A percentile compares a stretch with the other conserved stretches of the same genome.
These are phyloP conservation scores for Synanthedon myopaeformis DNA, from an alignment of 2,888 invertebrate species.

Conservation along the genomic window DNA sequence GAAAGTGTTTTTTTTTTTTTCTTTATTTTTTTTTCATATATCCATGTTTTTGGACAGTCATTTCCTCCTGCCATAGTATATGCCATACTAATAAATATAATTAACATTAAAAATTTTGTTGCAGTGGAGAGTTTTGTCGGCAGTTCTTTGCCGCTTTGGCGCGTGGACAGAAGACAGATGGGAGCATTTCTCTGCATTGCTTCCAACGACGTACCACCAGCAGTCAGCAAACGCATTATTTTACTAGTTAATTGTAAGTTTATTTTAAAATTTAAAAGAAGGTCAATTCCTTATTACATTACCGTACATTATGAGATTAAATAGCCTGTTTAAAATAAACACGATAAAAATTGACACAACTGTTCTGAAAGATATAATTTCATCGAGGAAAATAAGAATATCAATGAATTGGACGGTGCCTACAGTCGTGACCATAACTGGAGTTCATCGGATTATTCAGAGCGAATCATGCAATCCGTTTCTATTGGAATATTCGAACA, in stretches of 20 bases:
- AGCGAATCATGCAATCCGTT: not conserved
- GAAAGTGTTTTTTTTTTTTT: too few species aligned
- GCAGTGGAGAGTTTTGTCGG: conserved; percentile 83
- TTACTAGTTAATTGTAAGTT: conserved; percentile 91
- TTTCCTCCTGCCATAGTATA: not conserved
- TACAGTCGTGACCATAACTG: not conserved
- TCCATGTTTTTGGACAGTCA: not conserved
- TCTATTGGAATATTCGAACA: not conserved
- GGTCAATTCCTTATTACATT: too few species aligned
- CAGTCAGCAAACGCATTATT: conserved; percentile 89
- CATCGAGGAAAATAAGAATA: not conserved
- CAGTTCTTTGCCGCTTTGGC: conserved; percentile 69
- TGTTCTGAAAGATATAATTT: too few species aligned
- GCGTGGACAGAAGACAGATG: conserved; percentile 90
- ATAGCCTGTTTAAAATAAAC: too few species aligned
- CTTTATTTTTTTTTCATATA: too few species aligned
- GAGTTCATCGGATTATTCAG: not conserved
- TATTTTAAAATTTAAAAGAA: too few species aligned
- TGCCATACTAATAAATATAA: not conserved
- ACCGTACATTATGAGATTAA: too few species aligned
- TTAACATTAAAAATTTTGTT: conserved; percentile 5
- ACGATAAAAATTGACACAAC: too few species aligned
- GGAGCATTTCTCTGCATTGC: conserved; percentile 93
- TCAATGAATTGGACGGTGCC: not conserved
- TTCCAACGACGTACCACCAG: conserved; percentile 91